Percentiles rank a stretch among this genome's conserved stretches.
Conservation (phyloP, 2,888 invertebrate genomes). For the Altica lythri region DNA sequence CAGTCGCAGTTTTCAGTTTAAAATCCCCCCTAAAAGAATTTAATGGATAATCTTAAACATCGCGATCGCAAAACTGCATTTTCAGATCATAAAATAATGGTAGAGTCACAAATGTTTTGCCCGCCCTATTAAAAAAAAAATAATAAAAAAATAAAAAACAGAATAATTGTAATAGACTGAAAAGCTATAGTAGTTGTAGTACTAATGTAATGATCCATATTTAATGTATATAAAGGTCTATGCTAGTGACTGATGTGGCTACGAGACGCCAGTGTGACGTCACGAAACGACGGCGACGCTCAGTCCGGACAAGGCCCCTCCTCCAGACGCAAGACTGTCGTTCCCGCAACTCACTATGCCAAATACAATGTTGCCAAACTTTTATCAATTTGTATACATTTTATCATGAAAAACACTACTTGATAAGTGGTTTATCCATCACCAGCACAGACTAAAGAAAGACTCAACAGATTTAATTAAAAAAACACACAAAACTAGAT, state of each 20-base stretch:
- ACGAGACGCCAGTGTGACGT: slow-evolving; percentile 52
- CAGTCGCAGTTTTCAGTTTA: slow-evolving; percentile 1
- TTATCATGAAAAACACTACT: too few relatives aligned
- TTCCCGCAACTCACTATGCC: slow-evolving; percentile 31
- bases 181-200: slow-evolving; percentile 31
- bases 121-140: slow-evolving; percentile 17
- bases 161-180: slow-evolving; percentile 35
- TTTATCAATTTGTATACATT: too few relatives aligned
- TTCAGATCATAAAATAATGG: slow-evolving; percentile 18
- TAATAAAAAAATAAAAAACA: slow-evolving; percentile 21
- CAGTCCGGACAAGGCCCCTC: slow-evolving; percentile 44
- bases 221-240: slow-evolving; percentile 47
- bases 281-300: slow-evolving; percentile 52
- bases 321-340: slow-evolving; percentile 34
- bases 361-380: slow-evolving; percentile 29
- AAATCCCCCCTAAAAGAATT: slow-evolving; percentile 13
- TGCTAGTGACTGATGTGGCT: slow-evolving; percentile 50
- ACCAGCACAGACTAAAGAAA: background rate
- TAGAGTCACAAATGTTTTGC: slow-evolving; percentile 15
- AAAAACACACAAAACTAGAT: background rate
- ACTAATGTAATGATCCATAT: slow-evolving; percentile 46
- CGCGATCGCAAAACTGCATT: slow-evolving; percentile 24
- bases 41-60: slow-evolving; percentile 19
- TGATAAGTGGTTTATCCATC: background rate
- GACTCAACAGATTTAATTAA: background rate